Evolutionary conservation across 1,140 invertebrate genomes (phyloP).

Genomic region (Caenorhabditis latens): DNA sequence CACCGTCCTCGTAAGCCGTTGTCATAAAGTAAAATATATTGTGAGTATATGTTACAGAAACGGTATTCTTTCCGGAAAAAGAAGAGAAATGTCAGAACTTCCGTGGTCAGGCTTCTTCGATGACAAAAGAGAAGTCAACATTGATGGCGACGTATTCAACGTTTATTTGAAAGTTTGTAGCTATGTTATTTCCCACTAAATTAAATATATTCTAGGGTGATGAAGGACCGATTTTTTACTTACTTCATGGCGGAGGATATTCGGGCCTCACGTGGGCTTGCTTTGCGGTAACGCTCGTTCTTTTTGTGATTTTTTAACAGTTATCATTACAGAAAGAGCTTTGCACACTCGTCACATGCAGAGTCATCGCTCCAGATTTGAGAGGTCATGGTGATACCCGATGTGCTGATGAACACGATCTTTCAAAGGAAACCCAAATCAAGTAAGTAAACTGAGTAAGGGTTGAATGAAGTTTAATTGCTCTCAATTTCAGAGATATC

Average conservation of each 20-base stretch:
- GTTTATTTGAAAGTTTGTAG: constrained; percentile 71
- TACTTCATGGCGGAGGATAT: constrained; percentile 77
- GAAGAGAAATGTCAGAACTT: constrained; percentile 63
- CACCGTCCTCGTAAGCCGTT: not conserved
- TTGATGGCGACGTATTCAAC: constrained; percentile 73
- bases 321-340: constrained; percentile 72
- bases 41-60: not conserved
- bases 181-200: not conserved
- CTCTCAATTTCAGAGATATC: constrained; percentile 29
- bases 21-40: too few relatives aligned
- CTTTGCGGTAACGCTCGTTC: constrained; percentile 66
- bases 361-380: constrained; percentile 75
- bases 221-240: constrained; percentile 73
- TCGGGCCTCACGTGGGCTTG: constrained; percentile 76
- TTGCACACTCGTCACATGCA: constrained; percentile 70
- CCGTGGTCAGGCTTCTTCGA: constrained; percentile 74
- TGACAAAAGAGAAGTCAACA: constrained; percentile 66
- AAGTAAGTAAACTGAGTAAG: constrained; percentile 60
- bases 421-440: constrained; percentile 72
- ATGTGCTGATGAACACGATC: constrained; percentile 68
- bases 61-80: not conserved
- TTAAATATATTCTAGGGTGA: constrained; percentile 59
- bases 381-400: constrained; percentile 73
- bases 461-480: not conserved
- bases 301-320: too few relatives aligned